Evolutionary conservation across 1,140 invertebrate species (phyloP), one percentile per base, ranked within the genome.

Genomic region (Pissodes strobi): DNA sequence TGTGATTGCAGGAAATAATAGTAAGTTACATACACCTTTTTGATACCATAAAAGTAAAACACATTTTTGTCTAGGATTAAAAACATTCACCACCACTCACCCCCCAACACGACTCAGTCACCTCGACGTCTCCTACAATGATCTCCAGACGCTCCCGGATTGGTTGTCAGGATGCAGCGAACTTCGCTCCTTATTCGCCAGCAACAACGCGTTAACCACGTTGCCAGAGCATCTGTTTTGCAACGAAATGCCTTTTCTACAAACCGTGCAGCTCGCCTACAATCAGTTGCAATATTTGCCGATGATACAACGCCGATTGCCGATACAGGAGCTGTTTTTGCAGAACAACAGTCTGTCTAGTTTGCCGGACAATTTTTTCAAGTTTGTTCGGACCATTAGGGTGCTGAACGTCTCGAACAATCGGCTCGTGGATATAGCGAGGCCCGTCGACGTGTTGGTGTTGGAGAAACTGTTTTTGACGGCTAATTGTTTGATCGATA

Each of bases 351-450:
- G 85, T 59, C 80, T 93, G 61, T 86, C 88, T 53, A 80, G 81
- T 9, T 76, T 93, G 53, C 90, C 90, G 8, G 85, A 86, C 37
- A 90, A 87, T 69, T 90, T 93, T 73, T 91, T 93, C 73, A 81
- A 83, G 8, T 86, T 87, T 22, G 86, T 89, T 23, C 82, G 86
- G 66, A 87, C 88, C 65, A 74, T 93, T 61, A 85, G 84, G 68
- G 82, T 89, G 0, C 72, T 93, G 46, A 93, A 93, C 78, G 81
- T 91, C 3, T 88, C 90, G 1, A 91, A 91, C 73, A 93, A 93
- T 76, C 83, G 87, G 64, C 70, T 92, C 10, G 84, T 83, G 55
- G 84, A 88, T 52, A 76, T 91, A 69, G 88, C 88, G 2, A 84
- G 84, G 37, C 80, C 83, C 59, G 79, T 85, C 38, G 80, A 86